Evolutionary conservation across 2,888 invertebrate species (phyloP), one percentile per base, ranked within the genome.

Genomic region (Hirtodrosophila alboralis): DNA sequence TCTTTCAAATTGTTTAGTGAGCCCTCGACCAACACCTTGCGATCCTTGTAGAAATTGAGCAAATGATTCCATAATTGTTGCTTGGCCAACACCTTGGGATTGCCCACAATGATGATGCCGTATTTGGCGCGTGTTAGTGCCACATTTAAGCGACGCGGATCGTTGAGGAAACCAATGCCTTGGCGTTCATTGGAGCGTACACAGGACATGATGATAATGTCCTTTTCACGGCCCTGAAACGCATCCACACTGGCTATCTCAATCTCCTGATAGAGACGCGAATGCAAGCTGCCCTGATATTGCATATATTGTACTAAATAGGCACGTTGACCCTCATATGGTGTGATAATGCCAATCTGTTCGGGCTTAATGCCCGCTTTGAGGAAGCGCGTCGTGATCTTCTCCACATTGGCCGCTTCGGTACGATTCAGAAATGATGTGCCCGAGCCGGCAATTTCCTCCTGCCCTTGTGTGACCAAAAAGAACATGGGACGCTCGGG

Each of bases 231-330:
- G 0, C 99, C 99, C 91, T 99, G 98, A 90, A 99, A 99, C 0
- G 99, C 99, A 90, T 99, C 99, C 2, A 99, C 99, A 91, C 98
- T 98, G 6, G 99, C 99, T 0, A 99, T 98, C 91, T 99, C 99
- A 51, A 99, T 98, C 89, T 99, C 98, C 91, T 98, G 96, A 89
- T 99, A 99, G 0, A 99, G 92, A 88, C 98, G 98, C 28, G 97
- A 96, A 89, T 99, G 98, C 51, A 99, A 92, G 8, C 98, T 96
- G 8, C 99, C 99, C 89, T 98, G 98, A 89, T 98, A 98, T 90
- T 99, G 98, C 98, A 99, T 99, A 89, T 98, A 97, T 89, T 99
- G 98, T 0, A 97, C 98, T 64, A 99, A 92, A 89, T 98, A 99
- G 0, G 99, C 98, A 8, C 99, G 92, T 90, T 99, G 99, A 0